phyloP scores from a whole-genome alignment of 2,113 vertebrate genomes.

The Lathamus discolor region DNA sequence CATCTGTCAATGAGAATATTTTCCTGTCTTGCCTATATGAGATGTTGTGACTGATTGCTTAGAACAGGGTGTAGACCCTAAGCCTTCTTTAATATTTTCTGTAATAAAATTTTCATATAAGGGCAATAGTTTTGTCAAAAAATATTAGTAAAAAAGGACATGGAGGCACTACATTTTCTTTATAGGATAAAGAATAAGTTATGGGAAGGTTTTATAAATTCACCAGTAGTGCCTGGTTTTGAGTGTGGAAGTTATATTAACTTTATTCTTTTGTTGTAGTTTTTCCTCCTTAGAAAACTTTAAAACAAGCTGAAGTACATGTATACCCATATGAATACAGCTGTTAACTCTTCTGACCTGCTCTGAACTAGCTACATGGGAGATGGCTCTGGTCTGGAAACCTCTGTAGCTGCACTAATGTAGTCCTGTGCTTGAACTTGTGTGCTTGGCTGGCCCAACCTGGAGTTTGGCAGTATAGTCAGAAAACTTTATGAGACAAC shows the following conservation, averaged over 20 bases:
- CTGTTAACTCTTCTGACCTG: neutral
- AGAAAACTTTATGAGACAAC: neutral
- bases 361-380: neutral
- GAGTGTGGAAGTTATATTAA: neutral
- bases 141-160: neutral
- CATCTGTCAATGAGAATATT: constrained; percentile 16
- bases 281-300: neutral
- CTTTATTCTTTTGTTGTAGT: neutral
- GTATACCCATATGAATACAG: neutral
- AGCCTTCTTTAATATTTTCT: constrained; percentile 27
- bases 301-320: neutral
- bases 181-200: neutral
- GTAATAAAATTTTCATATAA: constrained; percentile 39
- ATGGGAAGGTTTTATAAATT: neutral
- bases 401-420: neutral
- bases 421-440: neutral
- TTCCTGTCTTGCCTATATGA: neutral
- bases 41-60: constrained; percentile 8
- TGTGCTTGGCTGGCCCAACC: neutral
- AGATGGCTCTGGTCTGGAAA: neutral
- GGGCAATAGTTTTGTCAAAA: neutral
- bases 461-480: neutral
- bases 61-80: constrained; percentile 4
- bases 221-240: neutral
- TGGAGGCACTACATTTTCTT: neutral